Percentiles rank a stretch among this genome's conserved stretches.
Conservation (phyloP, 2,113 vertebrate genomes). For the Daphoenositta chrysoptera region DNA sequence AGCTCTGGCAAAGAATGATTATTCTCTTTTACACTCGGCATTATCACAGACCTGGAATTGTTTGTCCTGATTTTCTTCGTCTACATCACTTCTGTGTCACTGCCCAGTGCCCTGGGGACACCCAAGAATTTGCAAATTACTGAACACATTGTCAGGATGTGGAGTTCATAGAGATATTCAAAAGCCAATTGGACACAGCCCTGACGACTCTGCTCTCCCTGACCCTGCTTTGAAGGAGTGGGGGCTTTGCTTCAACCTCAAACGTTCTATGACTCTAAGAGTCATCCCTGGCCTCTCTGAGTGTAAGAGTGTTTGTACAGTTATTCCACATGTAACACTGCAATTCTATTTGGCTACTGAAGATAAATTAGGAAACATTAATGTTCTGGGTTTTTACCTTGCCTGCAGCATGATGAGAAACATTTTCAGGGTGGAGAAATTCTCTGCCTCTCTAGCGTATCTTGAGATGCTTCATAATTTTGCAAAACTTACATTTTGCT, state of each 20-base stretch:
- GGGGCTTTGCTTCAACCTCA: background rate
- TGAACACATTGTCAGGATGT: background rate
- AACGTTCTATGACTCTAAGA: background rate
- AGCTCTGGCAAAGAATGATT: background rate
- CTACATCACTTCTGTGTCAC: background rate
- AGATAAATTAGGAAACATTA: background rate
- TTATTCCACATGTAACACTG: background rate
- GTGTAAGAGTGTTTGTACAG: fast-evolving
- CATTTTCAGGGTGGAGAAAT: background rate
- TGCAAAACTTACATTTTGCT: background rate
- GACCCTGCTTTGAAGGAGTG: background rate
- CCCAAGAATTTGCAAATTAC: background rate
- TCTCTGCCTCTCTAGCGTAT: background rate
- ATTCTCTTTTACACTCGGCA: background rate
- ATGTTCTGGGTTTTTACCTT: background rate
- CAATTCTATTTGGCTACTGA: background rate
- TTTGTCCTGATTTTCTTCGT: background rate
- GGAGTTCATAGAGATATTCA: background rate
- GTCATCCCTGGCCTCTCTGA: background rate
- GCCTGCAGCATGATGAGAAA: background rate
- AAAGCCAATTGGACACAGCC: background rate
- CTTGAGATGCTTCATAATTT: background rate
- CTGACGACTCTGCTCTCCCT: background rate
- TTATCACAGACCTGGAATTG: background rate
- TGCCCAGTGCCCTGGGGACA: background rate